Evolutionary conservation across 2,888 invertebrate species (phyloP), one percentile per base, ranked within the genome.

Genomic region (Rhogogaster chlorosoma): DNA sequence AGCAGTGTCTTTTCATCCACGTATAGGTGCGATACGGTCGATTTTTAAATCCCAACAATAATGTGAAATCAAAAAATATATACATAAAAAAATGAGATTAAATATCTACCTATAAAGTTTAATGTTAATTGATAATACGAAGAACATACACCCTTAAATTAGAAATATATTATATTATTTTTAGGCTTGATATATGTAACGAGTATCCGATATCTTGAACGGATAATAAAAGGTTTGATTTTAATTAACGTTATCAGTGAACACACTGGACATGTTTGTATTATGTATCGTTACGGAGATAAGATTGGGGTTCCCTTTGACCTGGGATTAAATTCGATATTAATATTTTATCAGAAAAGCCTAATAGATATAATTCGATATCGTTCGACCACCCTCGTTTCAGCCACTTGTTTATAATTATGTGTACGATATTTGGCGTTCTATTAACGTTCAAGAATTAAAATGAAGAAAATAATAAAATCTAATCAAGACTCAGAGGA

Each of bases 221-320:
- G 38, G 22, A 80, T 80, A 61, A 80, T 80, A 38, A 80, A 80
- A 80, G 9, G 38, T 80, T 32, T 61, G 61, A 61, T 61, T 32
- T 61, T 80, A 61, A 80, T 80, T 80, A 80, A 80, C 61, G 77
- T 80, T 80, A 80, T 80, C 80, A 67, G 32, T 18, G n/a, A 61
- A 80, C 57, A 38, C 6, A 61, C 10, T 29, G 77, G 6, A 77
- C 53, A 77, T 77, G 77, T 77, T 77, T 77, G 49, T n/a, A 53
- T 53, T 29, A 5, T 18, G 29, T 53, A n/a, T 26, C 15, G 77
- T 77, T 77, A 77, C 49, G 29, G 29, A 77, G 77, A 77, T 77
- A 38, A 77, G 77, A 77, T 77, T 77, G 38, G 29, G 38, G 29
- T 18, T 49, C 32, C 49, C 75, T 45, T 75, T 75, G 75, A 75